These are phyloP conservation scores for Agrochola macilenta DNA, from an alignment of 2,888 invertebrate genomes.

Conservation along the genomic window DNA sequence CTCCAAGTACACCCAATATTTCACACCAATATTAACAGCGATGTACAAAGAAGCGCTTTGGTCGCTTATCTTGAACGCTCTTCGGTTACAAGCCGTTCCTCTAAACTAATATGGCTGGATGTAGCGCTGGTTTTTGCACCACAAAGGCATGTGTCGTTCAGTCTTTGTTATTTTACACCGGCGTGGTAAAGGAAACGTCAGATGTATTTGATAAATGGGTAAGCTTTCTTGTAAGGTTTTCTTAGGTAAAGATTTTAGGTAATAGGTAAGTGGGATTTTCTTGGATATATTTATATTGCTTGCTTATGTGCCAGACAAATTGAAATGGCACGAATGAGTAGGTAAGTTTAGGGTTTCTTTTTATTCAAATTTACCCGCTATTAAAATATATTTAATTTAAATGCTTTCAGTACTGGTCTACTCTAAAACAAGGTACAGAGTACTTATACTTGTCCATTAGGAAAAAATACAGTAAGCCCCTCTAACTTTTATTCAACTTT, in stretches of 20 bases:
- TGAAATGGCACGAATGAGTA: constrained; percentile 3
- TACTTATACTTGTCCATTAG: constrained; percentile 39
- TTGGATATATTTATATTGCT: constrained; percentile 7
- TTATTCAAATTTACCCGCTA: background rate
- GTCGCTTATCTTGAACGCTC: constrained; percentile 62
- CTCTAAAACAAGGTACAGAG: constrained; percentile 22
- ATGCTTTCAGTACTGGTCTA: no score
- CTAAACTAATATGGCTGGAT: constrained; percentile 64
- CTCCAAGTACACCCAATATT: constrained; percentile 48
- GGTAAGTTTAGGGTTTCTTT: background rate
- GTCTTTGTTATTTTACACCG: constrained; percentile 63
- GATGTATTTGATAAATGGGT: constrained; percentile 54
- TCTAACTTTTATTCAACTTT: constrained; percentile 50
- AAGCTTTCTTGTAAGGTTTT: constrained; percentile 29
- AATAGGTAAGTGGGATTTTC: constrained; percentile 41
- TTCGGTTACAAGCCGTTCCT: constrained; percentile 57
- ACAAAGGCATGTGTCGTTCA: constrained; percentile 61
- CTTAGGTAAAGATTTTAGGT: constrained; percentile 42
- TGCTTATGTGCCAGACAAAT: background rate
- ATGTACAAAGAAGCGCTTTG: constrained; percentile 61
- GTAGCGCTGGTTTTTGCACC: constrained; percentile 57
- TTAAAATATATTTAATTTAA: background rate
- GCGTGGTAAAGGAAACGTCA: constrained; percentile 49
- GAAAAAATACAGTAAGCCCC: constrained; percentile 38
- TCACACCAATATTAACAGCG: constrained; percentile 53